phyloP scores from a whole-genome alignment of 2,888 invertebrate genomes.

The Sceliomorpha sp. region DNA sequence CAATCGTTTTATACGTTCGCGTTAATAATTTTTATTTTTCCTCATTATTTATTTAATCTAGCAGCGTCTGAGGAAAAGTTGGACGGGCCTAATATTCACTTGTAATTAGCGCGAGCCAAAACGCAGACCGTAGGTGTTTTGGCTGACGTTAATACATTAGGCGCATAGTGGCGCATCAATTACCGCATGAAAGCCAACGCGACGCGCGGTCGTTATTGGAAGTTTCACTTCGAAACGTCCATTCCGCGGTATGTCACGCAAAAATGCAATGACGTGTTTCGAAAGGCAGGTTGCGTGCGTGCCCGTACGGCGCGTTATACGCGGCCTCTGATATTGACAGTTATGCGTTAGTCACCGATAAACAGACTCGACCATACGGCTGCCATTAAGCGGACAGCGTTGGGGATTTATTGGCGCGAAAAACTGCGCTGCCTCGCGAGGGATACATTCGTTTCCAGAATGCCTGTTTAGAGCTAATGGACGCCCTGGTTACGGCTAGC shows the following conservation, averaged over 20 bases:
- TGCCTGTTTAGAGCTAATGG: constrained; percentile 16
- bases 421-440: constrained; percentile 11
- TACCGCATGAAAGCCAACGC: constrained; percentile 25
- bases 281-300: constrained; percentile 1
- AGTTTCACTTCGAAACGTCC: not conserved
- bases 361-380: constrained; percentile 32
- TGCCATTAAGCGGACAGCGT: constrained; percentile 54
- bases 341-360: constrained; percentile 47
- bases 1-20: too few species aligned
- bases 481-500: too few species aligned
- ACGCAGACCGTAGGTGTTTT: too few species aligned
- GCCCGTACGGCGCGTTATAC: constrained; percentile 39
- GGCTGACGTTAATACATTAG: too few species aligned
- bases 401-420: constrained; percentile 51
- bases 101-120: too few species aligned
- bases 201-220: constrained; percentile 15
- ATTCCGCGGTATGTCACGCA: constrained; percentile 20
- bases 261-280: constrained; percentile 38
- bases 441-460: constrained; percentile 16
- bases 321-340: constrained; percentile 56
- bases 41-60: too few species aligned
- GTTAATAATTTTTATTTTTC: too few species aligned
- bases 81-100: too few species aligned
- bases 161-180: constrained; percentile 18
- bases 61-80: too few species aligned